phyloP scores from a whole-genome alignment of 2,888 invertebrate species.

The Brenthis ino region DNA sequence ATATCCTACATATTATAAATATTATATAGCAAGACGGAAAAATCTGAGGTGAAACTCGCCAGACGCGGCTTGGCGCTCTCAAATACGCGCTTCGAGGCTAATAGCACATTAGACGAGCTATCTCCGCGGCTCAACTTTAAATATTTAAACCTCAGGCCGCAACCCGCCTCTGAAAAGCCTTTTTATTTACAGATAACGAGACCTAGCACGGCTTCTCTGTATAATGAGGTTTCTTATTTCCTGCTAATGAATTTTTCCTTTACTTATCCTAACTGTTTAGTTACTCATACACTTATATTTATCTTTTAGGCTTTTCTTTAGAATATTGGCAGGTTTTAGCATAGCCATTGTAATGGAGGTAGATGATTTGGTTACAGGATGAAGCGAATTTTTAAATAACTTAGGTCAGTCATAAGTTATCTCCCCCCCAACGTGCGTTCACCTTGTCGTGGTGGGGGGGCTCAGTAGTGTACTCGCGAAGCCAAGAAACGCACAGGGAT shows the following conservation, averaged over 20 bases:
- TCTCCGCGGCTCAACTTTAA: conserved; percentile 63
- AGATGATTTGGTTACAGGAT: too few relatives aligned
- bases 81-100: conserved; percentile 42
- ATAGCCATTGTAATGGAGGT: too few relatives aligned
- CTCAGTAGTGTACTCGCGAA: too few relatives aligned
- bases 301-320: background rate
- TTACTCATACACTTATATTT: conserved; percentile 5
- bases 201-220: conserved; percentile 55
- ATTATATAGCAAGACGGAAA: conserved; percentile 4
- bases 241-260: conserved; percentile 58
- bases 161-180: conserved; percentile 55
- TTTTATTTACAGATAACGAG: conserved; percentile 73
- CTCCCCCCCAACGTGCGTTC: too few relatives aligned
- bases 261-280: conserved; percentile 42
- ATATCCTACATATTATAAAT: conserved; percentile 12
- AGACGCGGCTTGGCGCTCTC: conserved; percentile 16
- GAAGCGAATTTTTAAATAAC: too few relatives aligned
- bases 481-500: too few relatives aligned
- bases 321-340: too few relatives aligned
- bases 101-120: conserved; percentile 72
- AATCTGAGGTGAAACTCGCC: conserved; percentile 16
- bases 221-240: conserved; percentile 69
- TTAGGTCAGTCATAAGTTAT: too few relatives aligned
- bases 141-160: conserved; percentile 65
- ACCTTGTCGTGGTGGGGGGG: too few relatives aligned